phyloP scores from a whole-genome alignment of 53 echinoderm and acorn worm species.

The Echinarachnius parma region DNA sequence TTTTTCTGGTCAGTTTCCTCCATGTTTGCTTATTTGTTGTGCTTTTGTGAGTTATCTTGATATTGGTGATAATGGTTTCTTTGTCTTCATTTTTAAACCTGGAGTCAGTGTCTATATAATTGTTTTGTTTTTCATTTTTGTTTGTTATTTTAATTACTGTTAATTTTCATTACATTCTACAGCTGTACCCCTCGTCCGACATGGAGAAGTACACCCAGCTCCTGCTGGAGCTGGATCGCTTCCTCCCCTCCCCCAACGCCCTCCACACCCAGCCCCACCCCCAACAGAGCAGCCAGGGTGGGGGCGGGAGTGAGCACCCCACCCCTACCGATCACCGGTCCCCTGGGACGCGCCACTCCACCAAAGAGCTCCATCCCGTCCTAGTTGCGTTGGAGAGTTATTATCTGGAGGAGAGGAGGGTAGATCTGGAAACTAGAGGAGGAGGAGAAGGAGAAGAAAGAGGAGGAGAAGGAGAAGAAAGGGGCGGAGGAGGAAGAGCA shows the following conservation, averaged over 20 bases:
- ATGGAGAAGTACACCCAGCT: constrained; percentile 66
- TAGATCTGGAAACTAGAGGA: not conserved
- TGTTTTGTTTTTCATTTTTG: too few species aligned
- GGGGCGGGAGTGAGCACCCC: not conserved
- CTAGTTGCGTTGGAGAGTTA: constrained; percentile 57
- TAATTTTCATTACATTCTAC: constrained; percentile 3
- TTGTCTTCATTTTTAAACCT: too few species aligned
- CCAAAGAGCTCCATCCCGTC: constrained; percentile 67
- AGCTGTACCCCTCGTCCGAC: constrained; percentile 77
- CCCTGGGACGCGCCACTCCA: constrained; percentile 49
- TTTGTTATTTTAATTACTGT: too few species aligned
- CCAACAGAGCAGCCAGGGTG: not conserved
- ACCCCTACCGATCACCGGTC: constrained; percentile 29
- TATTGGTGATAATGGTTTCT: too few species aligned
- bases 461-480: constrained; percentile 2
- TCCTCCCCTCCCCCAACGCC: constrained; percentile 30
- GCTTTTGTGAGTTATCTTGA: too few species aligned
- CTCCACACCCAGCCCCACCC: constrained; percentile 21
- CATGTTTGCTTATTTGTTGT: too few species aligned
- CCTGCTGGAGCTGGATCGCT: constrained; percentile 66
- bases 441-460: constrained; percentile 3
- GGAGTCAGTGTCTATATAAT: too few species aligned
- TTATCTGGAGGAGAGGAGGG: constrained; percentile 27
- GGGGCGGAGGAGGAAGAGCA: constrained; percentile 16
- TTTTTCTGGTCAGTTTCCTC: too few species aligned